phyloP scores from a whole-genome alignment of 2,888 invertebrate species.

The Darwinula stevensoni region DNA sequence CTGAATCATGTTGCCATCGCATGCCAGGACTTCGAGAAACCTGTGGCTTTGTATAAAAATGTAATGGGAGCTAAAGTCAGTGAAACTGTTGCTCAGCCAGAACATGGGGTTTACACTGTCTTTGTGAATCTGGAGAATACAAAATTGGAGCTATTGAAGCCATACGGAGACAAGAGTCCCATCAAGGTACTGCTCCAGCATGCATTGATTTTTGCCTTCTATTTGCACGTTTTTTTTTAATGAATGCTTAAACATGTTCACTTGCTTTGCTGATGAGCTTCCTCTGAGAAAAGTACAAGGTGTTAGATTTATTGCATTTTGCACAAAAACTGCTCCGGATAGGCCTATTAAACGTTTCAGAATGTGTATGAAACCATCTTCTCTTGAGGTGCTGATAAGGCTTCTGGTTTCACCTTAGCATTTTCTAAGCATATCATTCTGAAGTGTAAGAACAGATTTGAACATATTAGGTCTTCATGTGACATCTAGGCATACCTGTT shows the following conservation, averaged over 20 bases:
- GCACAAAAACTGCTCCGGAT: too few species aligned
- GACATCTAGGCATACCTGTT: too few species aligned
- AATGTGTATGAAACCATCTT: too few species aligned
- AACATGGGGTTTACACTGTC: slow-evolving; percentile 27
- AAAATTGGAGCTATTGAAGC: slow-evolving; percentile 26
- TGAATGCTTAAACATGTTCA: background rate
- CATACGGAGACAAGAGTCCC: slow-evolving; percentile 25
- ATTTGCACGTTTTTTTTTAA: slow-evolving; percentile 1
- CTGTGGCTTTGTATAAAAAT: slow-evolving; percentile 21
- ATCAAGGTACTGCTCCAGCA: slow-evolving; percentile 16
- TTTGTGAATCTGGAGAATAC: slow-evolving; percentile 27
- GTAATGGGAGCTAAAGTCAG: slow-evolving; percentile 23
- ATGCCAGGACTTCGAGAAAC: slow-evolving; percentile 21
- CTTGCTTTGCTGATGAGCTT: background rate
- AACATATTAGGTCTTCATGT: too few species aligned
- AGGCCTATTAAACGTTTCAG: background rate
- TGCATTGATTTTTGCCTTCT: background rate
- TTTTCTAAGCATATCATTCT: too few species aligned
- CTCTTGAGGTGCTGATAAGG: too few species aligned
- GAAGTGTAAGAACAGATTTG: too few species aligned
- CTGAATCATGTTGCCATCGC: slow-evolving; percentile 29
- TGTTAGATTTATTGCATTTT: background rate
- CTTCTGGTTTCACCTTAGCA: too few species aligned
- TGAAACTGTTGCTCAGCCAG: slow-evolving; percentile 17
- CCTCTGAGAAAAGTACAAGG: background rate